phyloP scores from a whole-genome alignment of 2,113 vertebrate genomes.

The Paraplagusia blochii region DNA sequence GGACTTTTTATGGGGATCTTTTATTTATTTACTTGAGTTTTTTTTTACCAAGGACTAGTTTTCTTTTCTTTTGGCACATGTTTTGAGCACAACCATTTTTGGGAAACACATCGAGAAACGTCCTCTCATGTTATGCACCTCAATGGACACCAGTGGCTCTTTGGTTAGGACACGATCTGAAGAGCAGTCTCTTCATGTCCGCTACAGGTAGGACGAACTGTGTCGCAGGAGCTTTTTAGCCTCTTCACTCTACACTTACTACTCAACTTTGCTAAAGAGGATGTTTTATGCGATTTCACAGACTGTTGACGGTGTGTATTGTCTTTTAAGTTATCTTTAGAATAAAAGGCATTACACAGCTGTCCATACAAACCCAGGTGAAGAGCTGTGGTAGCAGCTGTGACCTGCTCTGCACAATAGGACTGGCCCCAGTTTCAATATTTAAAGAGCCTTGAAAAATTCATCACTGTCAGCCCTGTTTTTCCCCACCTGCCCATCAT shows the following conservation, averaged over 20 bases:
- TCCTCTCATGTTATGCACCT: slow-evolving; percentile 83
- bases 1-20: slow-evolving; percentile 15
- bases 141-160: slow-evolving; percentile 83
- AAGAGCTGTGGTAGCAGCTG: slow-evolving; percentile 45
- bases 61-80: slow-evolving; percentile 11
- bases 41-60: neutral
- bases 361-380: slow-evolving; percentile 24
- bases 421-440: slow-evolving; percentile 55
- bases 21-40: neutral
- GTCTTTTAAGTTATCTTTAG: slow-evolving; percentile 5
- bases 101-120: slow-evolving; percentile 59
- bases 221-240: slow-evolving; percentile 6
- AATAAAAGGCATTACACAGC: slow-evolving; percentile 15
- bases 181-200: slow-evolving; percentile 87
- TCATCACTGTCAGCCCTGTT: slow-evolving; percentile 53
- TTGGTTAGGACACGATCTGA: slow-evolving; percentile 82
- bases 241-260: too few relatives aligned
- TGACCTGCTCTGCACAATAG: slow-evolving; percentile 22
- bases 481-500: slow-evolving; percentile 7
- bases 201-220: slow-evolving; percentile 90
- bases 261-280: too few relatives aligned
- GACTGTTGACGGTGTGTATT: too few relatives aligned
- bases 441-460: slow-evolving; percentile 75
- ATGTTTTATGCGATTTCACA: too few relatives aligned
- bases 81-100: slow-evolving; percentile 59